phyloP scores from a whole-genome alignment of 92 coral and sea anemone genomes.

The Muricea muricata region DNA sequence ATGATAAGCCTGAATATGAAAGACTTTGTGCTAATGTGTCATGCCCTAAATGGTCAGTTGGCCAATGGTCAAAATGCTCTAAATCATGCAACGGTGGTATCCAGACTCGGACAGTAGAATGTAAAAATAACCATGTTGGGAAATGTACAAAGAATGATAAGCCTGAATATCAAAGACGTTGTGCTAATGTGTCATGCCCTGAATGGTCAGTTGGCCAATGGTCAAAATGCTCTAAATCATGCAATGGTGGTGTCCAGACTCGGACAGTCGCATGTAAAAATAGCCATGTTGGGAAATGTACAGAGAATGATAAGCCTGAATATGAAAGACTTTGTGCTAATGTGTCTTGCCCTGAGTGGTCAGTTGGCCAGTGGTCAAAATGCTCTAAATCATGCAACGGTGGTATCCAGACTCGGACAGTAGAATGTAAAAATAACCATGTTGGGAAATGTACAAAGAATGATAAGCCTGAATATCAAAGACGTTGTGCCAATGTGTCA shows the following conservation, averaged over 20 bases:
- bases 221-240: too few relatives aligned
- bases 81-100: constrained; percentile 54
- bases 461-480: neutral
- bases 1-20: too few relatives aligned
- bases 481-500: constrained; percentile 46
- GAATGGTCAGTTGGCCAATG: too few relatives aligned
- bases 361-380: constrained; percentile 32
- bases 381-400: constrained; percentile 55
- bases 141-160: constrained; percentile 28
- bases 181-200: too few relatives aligned
- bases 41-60: constrained; percentile 63
- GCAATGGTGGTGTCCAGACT: too few relatives aligned
- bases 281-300: too few relatives aligned
- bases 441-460: constrained; percentile 22
- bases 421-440: constrained; percentile 43
- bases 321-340: constrained; percentile 35
- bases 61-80: constrained; percentile 49
- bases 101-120: constrained; percentile 45
- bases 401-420: constrained; percentile 47
- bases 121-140: constrained; percentile 54
- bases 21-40: constrained; percentile 73
- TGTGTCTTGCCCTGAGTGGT: constrained; percentile 47
- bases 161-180: neutral
- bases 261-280: too few relatives aligned
- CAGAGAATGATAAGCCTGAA: too few relatives aligned